Evolutionary conservation across 2,888 invertebrate species (phyloP), one percentile per base, ranked within the genome.

Genomic region (Melangyna quadrimaculata): DNA sequence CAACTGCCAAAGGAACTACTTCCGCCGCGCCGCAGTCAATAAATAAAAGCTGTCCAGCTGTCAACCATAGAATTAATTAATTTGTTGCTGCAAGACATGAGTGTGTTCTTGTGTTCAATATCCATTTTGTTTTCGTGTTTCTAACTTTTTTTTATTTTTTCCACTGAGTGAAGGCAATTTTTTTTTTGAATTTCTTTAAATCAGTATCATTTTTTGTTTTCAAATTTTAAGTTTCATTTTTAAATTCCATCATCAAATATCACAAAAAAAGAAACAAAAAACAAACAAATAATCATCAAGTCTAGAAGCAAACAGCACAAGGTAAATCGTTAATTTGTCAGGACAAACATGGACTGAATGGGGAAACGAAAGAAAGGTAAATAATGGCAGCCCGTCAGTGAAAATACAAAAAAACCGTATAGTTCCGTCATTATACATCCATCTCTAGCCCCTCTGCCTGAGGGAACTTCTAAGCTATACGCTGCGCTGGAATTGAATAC

Each of bases 21-120:
- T 67, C 67, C 67, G 35, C 67, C 24, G 67, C 67, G 35, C 67
- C 24, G 67, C 67, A 67, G 67, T 67, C 67, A 35, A 67, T 67
- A 67, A 67, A 67, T 67, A 48, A 67, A 67, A 35, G 48, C 67
- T 48, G 32, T 51, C 67, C 67, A 10, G 35, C 67, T 67, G 67
- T 67, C 67, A 48, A 35, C 67, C n/a, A 32, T 51, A n/a, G 67
- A 67, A 67, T 67, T 35, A 67, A 67, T 67, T 67, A 67, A 51
- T 67, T 67, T 67, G 35, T 51, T 67, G 24, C 63, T 63, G 14
- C 22, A 48, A 29, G 35, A 35, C n/a, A 48, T 40, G 24, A 40
- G 1, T 35, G 19, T 22, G 35, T 17, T 12, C 22, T 37, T 37
- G 14, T 59, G 4, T 59, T 37, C 14, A 37, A 12, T 22, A 35